These are phyloP conservation scores for Phalacrocorax carbo DNA, from an alignment of 2,113 vertebrate species.

Conservation along the genomic window DNA sequence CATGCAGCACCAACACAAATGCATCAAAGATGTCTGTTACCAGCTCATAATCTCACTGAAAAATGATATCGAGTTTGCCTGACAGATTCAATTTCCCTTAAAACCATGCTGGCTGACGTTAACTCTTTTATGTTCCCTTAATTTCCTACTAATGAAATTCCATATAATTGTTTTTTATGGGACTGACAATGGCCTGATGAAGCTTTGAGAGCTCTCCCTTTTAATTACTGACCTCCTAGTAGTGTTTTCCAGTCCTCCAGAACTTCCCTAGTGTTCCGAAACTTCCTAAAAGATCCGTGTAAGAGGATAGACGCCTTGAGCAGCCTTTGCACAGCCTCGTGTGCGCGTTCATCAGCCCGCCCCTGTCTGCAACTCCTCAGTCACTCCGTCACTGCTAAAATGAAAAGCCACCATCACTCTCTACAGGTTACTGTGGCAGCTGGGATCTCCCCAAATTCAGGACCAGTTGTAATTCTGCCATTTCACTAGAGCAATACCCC, in stretches of 20 bases:
- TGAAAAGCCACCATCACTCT: background rate
- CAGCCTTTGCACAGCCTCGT: accelerated
- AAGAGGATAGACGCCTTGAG: background rate
- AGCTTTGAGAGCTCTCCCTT: background rate
- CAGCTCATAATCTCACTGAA: background rate
- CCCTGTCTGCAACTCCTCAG: background rate
- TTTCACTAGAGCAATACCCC: background rate
- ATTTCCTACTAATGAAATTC: background rate
- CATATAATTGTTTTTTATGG: background rate
- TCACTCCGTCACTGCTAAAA: background rate
- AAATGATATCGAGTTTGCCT: background rate
- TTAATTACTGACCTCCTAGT: background rate
- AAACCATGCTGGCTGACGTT: background rate
- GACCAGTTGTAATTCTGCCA: background rate
- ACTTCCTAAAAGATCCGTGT: background rate
- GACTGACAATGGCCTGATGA: background rate
- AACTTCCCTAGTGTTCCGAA: background rate
- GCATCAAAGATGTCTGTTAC: background rate
- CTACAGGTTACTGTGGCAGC: background rate
- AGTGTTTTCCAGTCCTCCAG: background rate
- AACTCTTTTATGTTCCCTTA: background rate
- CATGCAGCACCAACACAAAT: background rate
- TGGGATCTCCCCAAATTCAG: background rate
- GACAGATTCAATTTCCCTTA: background rate
- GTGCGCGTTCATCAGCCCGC: background rate